phyloP scores from a whole-genome alignment of 2,113 vertebrate genomes.

The Siniperca chuatsi region DNA sequence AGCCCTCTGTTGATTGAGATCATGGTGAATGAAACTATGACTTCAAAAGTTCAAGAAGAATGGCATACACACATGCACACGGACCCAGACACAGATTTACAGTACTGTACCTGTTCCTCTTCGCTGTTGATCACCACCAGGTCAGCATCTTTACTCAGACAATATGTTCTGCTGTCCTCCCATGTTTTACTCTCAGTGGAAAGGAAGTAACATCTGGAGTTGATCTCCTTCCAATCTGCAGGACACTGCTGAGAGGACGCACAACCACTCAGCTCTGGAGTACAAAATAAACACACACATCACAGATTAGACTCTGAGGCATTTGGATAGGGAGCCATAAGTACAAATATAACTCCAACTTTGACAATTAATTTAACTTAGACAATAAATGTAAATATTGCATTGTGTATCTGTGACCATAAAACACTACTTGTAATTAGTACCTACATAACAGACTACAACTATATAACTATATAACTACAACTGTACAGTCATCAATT shows the following conservation, averaged over 20 bases:
- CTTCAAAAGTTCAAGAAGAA: not conserved
- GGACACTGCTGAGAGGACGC: not conserved
- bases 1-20: constrained; percentile 7
- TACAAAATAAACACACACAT: not conserved
- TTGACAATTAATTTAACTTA: not conserved
- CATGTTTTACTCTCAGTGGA: not conserved
- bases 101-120: constrained; percentile 29
- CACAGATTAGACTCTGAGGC: not conserved
- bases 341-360: not conserved
- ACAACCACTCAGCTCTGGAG: not conserved
- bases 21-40: not conserved
- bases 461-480: not conserved
- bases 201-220: constrained; percentile 43
- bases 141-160: constrained; percentile 26
- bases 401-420: not conserved
- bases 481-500: no score
- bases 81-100: not conserved
- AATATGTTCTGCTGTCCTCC: constrained; percentile 29
- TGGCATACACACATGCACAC: not conserved
- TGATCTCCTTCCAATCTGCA: not conserved
- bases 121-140: constrained; percentile 32
- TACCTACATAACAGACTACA: not conserved
- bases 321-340: not conserved
- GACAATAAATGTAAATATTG: not conserved
- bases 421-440: not conserved